Percentiles rank a stretch among this genome's conserved stretches.
Evolutionary conservation across 2,888 invertebrate species (phyloP).

Genomic region (Syritta pipiens): DNA sequence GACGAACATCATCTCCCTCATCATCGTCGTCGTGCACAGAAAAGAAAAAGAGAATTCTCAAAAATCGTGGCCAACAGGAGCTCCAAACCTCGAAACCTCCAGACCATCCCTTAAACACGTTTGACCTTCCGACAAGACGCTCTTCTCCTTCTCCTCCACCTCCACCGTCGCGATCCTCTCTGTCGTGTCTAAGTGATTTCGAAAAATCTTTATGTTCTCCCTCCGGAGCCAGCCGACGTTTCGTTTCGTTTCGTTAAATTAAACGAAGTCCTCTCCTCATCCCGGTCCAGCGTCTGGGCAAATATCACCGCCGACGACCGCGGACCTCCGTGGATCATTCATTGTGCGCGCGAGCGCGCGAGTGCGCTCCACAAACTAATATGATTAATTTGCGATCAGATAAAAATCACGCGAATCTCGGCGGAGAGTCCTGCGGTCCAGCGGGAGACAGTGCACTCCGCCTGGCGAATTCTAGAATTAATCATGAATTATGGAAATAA

Average conservation of each 20-base stretch:
- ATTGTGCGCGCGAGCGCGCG: slow-evolving; percentile 64
- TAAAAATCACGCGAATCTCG: slow-evolving; percentile 69
- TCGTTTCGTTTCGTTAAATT: slow-evolving; percentile 38
- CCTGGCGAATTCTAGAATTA: slow-evolving; percentile 61
- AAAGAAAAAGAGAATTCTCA: neutral
- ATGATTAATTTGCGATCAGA: slow-evolving; percentile 70
- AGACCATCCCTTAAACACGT: slow-evolving; percentile 58
- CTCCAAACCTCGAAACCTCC: neutral
- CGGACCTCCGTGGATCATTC: slow-evolving; percentile 63
- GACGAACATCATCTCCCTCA: slow-evolving; percentile 6
- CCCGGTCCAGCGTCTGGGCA: neutral
- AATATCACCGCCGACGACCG: neutral
- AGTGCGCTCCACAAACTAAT: slow-evolving; percentile 68
- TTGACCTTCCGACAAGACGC: slow-evolving; percentile 61
- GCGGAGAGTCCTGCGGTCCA: slow-evolving; percentile 11
- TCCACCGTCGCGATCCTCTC: slow-evolving; percentile 10
- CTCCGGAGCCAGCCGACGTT: neutral
- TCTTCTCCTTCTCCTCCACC: neutral
- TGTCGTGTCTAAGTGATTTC: slow-evolving; percentile 69
- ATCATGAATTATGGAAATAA: slow-evolving; percentile 69
- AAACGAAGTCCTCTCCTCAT: slow-evolving; percentile 48
- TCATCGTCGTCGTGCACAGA: neutral
- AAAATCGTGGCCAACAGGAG: slow-evolving; percentile 40
- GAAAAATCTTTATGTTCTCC: slow-evolving; percentile 57
- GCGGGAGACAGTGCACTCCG: slow-evolving; percentile 4